A percentile compares a stretch with the other conserved stretches of the same genome.
Conservation (phyloP, 2,888 invertebrate species). For the Druceiella hillmani region DNA sequence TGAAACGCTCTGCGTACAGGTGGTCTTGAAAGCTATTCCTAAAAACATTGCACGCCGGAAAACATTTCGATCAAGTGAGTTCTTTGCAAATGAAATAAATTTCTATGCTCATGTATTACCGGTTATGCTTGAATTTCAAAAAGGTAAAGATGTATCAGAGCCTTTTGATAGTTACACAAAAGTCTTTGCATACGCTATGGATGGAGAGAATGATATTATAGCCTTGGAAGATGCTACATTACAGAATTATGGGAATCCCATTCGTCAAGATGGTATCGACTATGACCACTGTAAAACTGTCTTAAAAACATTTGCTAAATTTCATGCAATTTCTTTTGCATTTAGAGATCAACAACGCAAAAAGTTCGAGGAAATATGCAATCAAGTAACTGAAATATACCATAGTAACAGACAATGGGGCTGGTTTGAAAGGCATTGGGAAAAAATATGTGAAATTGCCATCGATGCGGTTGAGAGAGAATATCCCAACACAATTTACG, state of each 20-base stretch:
- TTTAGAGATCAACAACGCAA: constrained; percentile 33
- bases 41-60: constrained; percentile 46
- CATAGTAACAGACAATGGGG: constrained; percentile 34
- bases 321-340: constrained; percentile 37
- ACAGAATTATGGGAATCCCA: constrained; percentile 31
- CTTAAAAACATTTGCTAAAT: constrained; percentile 35
- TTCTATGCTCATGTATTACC: constrained; percentile 42
- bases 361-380: constrained; percentile 29
- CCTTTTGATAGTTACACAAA: constrained; percentile 11
- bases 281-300: constrained; percentile 32
- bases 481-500: constrained; percentile 40
- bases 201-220: constrained; percentile 37
- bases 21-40: constrained; percentile 51
- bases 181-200: constrained; percentile 30
- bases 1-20: constrained; percentile 30
- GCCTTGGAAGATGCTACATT: constrained; percentile 34
- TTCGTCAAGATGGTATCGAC: constrained; percentile 28
- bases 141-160: constrained; percentile 24
- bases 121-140: constrained; percentile 34
- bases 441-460: constrained; percentile 33
- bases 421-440: constrained; percentile 39
- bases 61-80: constrained; percentile 49
- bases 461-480: constrained; percentile 47
- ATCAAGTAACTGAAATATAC: constrained; percentile 39
- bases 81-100: constrained; percentile 52